phyloP scores from a whole-genome alignment of 2,113 vertebrate species.

The Burhinus bistriatus region DNA sequence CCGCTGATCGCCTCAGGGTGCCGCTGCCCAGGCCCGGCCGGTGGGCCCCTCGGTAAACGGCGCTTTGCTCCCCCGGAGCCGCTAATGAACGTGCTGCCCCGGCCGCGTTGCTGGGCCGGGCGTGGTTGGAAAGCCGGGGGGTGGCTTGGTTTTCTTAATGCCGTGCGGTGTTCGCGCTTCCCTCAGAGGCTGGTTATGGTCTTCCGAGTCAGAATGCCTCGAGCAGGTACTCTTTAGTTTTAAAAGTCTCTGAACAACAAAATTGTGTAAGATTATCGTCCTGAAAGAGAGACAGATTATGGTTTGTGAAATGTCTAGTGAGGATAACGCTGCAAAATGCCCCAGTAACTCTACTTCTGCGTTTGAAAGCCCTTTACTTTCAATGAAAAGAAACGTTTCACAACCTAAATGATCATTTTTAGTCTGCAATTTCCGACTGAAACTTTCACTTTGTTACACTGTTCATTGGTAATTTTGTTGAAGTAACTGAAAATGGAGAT shows the following conservation, averaged over 20 bases:
- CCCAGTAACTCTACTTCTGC: neutral
- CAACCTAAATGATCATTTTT: conserved; percentile 39
- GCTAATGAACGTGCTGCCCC: rapidly evolving
- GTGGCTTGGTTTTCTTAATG: neutral
- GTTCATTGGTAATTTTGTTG: conserved; percentile 64
- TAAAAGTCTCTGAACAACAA: neutral
- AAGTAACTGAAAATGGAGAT: conserved; percentile 69
- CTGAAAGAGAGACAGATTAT: conserved; percentile 18
- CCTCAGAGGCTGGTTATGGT: neutral
- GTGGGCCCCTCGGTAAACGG: rapidly evolving
- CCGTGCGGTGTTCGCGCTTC: neutral
- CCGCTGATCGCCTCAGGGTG: neutral
- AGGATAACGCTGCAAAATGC: neutral
- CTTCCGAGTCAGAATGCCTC: neutral
- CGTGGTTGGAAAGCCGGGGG: neutral
- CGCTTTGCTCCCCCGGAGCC: neutral
- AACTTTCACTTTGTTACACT: conserved; percentile 59
- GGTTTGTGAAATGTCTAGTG: conserved; percentile 2
- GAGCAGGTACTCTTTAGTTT: neutral
- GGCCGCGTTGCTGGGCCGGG: neutral
- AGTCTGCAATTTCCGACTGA: conserved; percentile 53
- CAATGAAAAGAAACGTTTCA: conserved; percentile 50
- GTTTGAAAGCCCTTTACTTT: conserved; percentile 44
- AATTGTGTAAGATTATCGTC: neutral
- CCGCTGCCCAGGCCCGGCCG: too few relatives aligned